Percentiles rank a stretch among this genome's conserved stretches.
Conservation (phyloP, 2,113 vertebrate species). For the Ictidomys tridecemlineatus region DNA sequence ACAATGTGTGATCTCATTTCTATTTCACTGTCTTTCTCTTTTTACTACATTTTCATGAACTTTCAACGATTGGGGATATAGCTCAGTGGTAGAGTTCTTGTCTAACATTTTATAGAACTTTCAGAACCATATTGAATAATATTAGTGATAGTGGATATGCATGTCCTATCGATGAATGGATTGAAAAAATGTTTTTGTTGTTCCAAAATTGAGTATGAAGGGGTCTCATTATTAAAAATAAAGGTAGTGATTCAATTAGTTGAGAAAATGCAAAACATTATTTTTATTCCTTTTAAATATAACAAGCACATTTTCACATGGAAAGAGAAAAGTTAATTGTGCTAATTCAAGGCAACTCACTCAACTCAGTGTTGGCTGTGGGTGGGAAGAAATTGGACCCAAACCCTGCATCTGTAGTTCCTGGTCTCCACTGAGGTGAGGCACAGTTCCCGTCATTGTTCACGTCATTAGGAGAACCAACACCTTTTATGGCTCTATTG, state of each 20-base stretch:
- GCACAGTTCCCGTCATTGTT: not conserved
- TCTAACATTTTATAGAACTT: not conserved
- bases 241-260: not conserved
- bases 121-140: not conserved
- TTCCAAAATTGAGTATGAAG: not conserved
- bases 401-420: not conserved
- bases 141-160: not conserved
- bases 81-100: too few relatives aligned
- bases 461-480: too few relatives aligned
- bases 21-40: not conserved
- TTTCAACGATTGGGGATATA: not conserved
- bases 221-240: not conserved
- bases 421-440: not conserved
- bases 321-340: not conserved
- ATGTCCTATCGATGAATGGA: not conserved
- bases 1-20: not conserved
- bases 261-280: not conserved
- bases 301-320: not conserved
- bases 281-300: not conserved
- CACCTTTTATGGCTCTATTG: not conserved
- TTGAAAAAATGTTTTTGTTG: not conserved
- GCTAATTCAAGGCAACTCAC: not conserved
- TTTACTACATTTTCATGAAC: not conserved
- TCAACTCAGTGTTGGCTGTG: rapidly evolving
- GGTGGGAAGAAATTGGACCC: not conserved